Conservation (phyloP, 2,113 vertebrate genomes). For the Drymodes brunneopygia region DNA sequence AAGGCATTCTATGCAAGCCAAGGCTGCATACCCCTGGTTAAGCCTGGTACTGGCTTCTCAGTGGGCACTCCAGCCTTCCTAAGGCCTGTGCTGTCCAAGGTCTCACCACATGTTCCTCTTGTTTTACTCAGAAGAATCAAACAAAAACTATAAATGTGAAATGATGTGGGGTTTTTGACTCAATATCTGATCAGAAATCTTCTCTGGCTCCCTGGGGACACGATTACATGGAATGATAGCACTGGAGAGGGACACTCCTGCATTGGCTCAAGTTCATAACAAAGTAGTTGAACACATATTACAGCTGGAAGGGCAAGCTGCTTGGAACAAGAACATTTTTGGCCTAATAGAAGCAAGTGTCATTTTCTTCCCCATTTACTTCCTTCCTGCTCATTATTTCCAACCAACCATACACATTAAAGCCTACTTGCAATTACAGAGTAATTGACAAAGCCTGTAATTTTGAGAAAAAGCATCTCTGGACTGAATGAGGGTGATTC, state of each 20-base stretch:
- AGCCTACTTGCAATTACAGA: neutral
- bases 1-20: neutral
- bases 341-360: neutral
- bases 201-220: neutral
- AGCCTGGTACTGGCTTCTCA: neutral
- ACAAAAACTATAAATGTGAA: neutral
- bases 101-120: neutral
- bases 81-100: rapidly evolving
- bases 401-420: neutral
- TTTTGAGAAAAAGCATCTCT: neutral
- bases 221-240: rapidly evolving
- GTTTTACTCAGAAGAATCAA: neutral
- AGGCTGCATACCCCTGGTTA: neutral
- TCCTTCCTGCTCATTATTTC: neutral
- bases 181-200: rapidly evolving
- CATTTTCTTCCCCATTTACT: neutral
- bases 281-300: neutral
- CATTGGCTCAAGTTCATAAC: neutral
- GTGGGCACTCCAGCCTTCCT: neutral
- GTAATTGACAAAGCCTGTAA: neutral
- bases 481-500: neutral
- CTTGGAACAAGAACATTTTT: neutral
- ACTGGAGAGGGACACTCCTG: neutral
- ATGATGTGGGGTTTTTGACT: neutral
- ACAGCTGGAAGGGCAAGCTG: neutral